These are phyloP conservation scores for Cephus pulcher DNA, from an alignment of 2,888 invertebrate species.

Conservation along the genomic window DNA sequence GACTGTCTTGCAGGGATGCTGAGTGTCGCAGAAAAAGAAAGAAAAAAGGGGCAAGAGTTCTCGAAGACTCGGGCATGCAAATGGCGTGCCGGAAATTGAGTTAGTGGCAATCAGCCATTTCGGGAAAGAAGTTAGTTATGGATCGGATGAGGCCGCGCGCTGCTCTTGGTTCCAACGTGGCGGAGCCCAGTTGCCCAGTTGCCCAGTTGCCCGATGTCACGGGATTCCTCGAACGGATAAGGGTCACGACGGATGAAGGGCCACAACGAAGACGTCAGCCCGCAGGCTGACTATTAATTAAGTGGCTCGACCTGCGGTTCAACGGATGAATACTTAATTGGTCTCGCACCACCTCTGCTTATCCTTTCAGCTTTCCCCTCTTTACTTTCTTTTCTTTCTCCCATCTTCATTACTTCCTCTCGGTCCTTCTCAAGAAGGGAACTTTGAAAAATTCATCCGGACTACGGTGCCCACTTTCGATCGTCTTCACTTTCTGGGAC, in stretches of 20 bases:
- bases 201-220: no score
- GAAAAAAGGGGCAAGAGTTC: neutral
- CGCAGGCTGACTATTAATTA: slow-evolving; percentile 1
- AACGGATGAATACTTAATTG: neutral
- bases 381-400: neutral
- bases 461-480: neutral
- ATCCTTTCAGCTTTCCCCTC: slow-evolving; percentile 9
- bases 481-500: neutral
- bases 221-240: slow-evolving; percentile 16
- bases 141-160: neutral
- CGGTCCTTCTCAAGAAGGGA: neutral
- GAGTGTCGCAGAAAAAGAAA: neutral
- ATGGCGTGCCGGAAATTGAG: neutral
- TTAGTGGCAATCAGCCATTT: neutral
- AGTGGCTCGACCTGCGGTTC: neutral
- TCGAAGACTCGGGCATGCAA: neutral
- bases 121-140: neutral
- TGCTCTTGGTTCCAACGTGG: neutral
- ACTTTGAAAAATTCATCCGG: neutral
- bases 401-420: neutral
- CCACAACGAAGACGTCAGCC: neutral
- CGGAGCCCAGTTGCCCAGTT: no score
- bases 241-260: neutral
- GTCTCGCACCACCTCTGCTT: neutral
- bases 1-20: neutral